These are phyloP conservation scores for Lithosia quadra DNA, from an alignment of 2,888 invertebrate genomes.

Conservation along the genomic window DNA sequence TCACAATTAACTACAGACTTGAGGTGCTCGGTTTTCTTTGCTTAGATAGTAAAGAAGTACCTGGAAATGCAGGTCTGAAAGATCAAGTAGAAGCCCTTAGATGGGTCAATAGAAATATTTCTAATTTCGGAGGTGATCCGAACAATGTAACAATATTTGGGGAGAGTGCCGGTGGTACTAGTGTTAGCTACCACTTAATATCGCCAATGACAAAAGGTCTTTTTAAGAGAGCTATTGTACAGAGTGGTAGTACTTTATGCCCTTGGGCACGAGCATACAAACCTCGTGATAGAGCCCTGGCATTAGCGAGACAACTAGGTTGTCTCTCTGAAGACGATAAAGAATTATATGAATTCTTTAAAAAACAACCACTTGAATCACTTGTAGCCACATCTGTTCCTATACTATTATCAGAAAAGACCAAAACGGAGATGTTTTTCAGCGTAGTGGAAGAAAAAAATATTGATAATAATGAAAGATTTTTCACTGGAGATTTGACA, in stretches of 20 bases:
- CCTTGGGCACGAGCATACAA: conserved; percentile 81
- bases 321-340: conserved; percentile 40
- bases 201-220: conserved; percentile 68
- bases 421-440: conserved; percentile 33
- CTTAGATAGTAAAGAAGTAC: conserved; percentile 56
- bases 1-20: conserved; percentile 56
- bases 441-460: conserved; percentile 52
- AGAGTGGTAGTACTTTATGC: conserved; percentile 88
- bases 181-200: conserved; percentile 59
- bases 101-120: conserved; percentile 60
- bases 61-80: conserved; percentile 63
- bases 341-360: conserved; percentile 43
- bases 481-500: conserved; percentile 60
- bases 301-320: conserved; percentile 48
- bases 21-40: conserved; percentile 60
- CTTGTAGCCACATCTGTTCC: conserved; percentile 29
- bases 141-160: conserved; percentile 63
- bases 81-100: conserved; percentile 60
- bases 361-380: conserved; percentile 37
- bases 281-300: conserved; percentile 72
- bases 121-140: conserved; percentile 59
- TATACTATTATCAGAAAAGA: conserved; percentile 30
- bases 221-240: conserved; percentile 82
- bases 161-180: conserved; percentile 63
- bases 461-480: conserved; percentile 51